Base-by-base conservation (phyloP, 2,888 invertebrate genomes). In the Seira musarum region DNA sequence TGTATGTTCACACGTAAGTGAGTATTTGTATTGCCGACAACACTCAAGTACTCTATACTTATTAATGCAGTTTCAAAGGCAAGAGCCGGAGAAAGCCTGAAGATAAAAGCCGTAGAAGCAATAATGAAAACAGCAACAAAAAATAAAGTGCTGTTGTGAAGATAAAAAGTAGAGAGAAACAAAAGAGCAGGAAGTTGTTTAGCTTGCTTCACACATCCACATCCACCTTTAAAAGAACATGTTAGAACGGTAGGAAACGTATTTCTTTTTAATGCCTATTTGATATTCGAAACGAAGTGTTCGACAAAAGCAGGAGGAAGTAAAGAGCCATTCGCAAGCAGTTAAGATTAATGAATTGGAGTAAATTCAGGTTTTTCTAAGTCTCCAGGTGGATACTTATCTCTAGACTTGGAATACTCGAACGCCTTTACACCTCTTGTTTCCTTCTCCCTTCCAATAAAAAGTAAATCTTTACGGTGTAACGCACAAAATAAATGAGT, bases 321-420 rank as follows among this genome's bases (percentile, higher is more conserved):
- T 40, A 40, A 40, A 40, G 40, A 69, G 69, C 63, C 64, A 63
- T 67, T 77, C 24, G 49, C 22, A 63, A 71, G 30, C 77, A 25
- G 71, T 67, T 79, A 79, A 71, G 78, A 79, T 79, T 79, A 79
- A 79, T 79, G 78, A 79, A 79, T 79, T 66, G 78, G 63, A 71
- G 40, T 61, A 15, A 19, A 24, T 30, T 70, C 24, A 69, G 69
- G 57, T 60, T 57, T 69, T 57, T 69, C 60, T 63, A 68, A 63
- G 68, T 75, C 75, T 75, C 68, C 13, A 35, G 76, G 64, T 69
- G 76, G 49, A 70, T 69, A 70, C 69, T 68, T 40, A 40, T 40
- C 40, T 40, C 13, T 40, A 40, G 40, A 5, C 5, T 40, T 40
- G 13, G 13, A 40, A 40, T n/a, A n/a, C n/a, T n/a, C n/a, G 40